Evolutionary conservation across 2,797 vertebrate species (phyloP).

Genomic region (Dendrocincla fuliginosa): DNA sequence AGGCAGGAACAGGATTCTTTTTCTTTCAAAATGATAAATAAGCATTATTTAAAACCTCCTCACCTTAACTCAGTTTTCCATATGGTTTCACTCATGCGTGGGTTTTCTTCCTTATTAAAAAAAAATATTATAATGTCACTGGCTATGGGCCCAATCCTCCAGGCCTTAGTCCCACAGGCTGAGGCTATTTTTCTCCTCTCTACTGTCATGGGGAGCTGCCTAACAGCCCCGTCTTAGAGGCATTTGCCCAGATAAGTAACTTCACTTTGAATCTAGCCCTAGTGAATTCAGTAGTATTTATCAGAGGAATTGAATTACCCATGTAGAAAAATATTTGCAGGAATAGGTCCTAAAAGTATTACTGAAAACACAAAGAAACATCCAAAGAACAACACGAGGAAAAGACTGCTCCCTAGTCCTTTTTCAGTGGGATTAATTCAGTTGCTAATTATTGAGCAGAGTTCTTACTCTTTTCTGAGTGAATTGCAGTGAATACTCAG

Average conservation of each 20-base stretch:
- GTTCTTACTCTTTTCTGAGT: not conserved
- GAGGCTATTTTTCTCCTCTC: slow-evolving; percentile 42
- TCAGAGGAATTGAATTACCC: slow-evolving; percentile 36
- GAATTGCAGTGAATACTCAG: not conserved
- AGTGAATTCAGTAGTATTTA: slow-evolving; percentile 21
- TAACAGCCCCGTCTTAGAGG: not conserved
- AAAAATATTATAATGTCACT: slow-evolving; percentile 57
- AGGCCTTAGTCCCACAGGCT: slow-evolving; percentile 32
- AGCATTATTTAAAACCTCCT: slow-evolving; percentile 70
- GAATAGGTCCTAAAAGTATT: not conserved
- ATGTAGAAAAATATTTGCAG: slow-evolving; percentile 31
- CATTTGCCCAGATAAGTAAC: slow-evolving; percentile 26
- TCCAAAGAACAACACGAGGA: not conserved
- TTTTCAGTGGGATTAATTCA: not conserved
- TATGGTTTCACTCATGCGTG: slow-evolving; percentile 69
- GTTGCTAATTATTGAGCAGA: not conserved
- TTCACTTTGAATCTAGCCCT: not conserved
- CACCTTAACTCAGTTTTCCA: slow-evolving; percentile 62
- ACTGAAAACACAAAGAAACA: not conserved
- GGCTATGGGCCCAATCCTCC: slow-evolving; percentile 62
- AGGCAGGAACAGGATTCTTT: slow-evolving; percentile 39
- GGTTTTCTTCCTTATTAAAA: slow-evolving; percentile 62
- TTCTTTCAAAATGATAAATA: slow-evolving; percentile 60
- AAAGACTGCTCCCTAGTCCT: not conserved
- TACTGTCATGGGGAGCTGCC: slow-evolving; percentile 48